Evolutionary conservation across 2,113 vertebrate genomes (phyloP).

Genomic region (Odontophorus gujanensis): DNA sequence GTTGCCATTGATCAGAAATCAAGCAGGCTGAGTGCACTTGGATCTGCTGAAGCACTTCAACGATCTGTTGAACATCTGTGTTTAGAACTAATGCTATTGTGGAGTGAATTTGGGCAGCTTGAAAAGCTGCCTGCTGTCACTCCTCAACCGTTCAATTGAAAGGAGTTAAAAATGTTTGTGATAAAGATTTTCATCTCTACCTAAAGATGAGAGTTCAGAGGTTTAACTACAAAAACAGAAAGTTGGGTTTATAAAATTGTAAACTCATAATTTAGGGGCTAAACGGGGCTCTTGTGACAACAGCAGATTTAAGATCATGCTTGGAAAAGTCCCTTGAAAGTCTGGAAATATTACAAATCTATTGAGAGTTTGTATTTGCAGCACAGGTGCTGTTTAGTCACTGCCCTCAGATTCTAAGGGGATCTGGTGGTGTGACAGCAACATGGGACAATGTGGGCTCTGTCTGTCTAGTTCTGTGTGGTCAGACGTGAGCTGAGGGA

Average conservation of each 20-base stretch:
- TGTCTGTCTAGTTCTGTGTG: not conserved
- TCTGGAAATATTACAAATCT: not conserved
- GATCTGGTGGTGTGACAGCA: not conserved
- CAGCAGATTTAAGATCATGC: not conserved
- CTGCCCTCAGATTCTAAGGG: not conserved
- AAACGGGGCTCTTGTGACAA: not conserved
- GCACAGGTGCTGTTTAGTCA: not conserved
- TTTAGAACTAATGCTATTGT: not conserved
- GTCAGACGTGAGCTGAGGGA: not conserved
- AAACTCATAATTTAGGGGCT: fast-evolving
- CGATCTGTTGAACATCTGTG: fast-evolving
- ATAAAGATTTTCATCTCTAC: not conserved
- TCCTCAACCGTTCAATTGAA: not conserved
- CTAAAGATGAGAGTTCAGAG: not conserved
- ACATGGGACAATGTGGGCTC: not conserved
- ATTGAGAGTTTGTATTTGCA: not conserved
- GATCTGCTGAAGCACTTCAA: not conserved
- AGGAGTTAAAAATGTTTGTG: not conserved
- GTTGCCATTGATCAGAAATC: not conserved
- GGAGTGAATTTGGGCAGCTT: fast-evolving
- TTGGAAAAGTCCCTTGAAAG: not conserved
- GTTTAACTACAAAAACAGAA: not conserved
- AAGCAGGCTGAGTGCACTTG: fast-evolving
- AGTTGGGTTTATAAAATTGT: no score
- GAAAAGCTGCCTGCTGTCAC: not conserved